Evolutionary conservation across 2,113 vertebrate genomes (phyloP).

Genomic region (Daphoenositta chrysoptera): DNA sequence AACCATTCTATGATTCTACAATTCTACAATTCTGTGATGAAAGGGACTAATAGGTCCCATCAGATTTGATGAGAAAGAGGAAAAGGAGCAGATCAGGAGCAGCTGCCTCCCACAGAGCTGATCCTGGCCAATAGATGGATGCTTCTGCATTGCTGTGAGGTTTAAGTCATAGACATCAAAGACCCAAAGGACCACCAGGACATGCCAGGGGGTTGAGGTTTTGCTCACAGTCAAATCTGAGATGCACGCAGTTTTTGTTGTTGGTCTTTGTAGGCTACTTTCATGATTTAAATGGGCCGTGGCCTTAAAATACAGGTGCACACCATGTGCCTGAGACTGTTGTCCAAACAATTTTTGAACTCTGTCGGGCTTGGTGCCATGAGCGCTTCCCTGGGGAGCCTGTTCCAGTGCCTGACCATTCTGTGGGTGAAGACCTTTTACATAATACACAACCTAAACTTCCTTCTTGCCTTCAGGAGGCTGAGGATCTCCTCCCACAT

Average conservation of each 20-base stretch:
- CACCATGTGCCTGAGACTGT: neutral
- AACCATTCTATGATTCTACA: neutral
- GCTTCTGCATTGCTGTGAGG: neutral
- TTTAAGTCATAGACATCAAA: neutral
- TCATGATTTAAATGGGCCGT: neutral
- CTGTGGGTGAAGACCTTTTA: neutral
- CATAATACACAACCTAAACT: neutral
- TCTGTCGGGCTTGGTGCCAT: neutral
- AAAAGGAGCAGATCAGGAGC: neutral
- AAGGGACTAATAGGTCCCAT: neutral
- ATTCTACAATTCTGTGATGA: neutral
- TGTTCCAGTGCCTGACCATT: neutral
- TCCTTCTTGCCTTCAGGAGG: neutral
- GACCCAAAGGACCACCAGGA: neutral
- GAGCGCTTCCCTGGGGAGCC: neutral
- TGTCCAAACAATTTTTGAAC: neutral
- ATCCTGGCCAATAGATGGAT: neutral
- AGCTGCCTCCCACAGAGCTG: neutral
- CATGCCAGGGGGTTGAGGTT: rapidly evolving
- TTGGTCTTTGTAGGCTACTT: neutral
- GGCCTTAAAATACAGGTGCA: neutral
- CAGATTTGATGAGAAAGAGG: neutral
- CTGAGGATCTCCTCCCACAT: neutral
- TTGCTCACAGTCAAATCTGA: neutral
- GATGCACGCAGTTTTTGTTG: neutral